Percentiles rank a stretch among this genome's conserved stretches.
Evolutionary conservation across 2,113 vertebrate genomes (phyloP).

Genomic region (Cavia porcellus): DNA sequence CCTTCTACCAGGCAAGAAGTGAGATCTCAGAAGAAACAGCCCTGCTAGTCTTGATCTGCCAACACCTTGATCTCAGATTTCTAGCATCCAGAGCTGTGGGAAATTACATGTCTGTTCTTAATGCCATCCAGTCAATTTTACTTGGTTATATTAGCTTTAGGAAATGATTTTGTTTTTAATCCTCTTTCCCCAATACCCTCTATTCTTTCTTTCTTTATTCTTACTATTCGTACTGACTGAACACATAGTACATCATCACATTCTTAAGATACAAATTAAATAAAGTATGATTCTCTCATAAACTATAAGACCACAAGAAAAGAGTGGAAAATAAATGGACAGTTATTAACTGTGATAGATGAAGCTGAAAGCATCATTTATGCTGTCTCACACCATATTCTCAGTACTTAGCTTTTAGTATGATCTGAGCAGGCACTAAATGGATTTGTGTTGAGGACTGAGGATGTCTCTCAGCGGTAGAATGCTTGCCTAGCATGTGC

Average conservation of each 20-base stretch:
- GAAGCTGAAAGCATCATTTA: background rate
- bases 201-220: background rate
- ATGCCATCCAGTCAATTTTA: background rate
- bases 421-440: no score
- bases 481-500: no score
- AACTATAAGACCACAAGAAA: background rate
- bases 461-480: no score
- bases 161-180: background rate
- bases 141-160: background rate
- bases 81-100: no score
- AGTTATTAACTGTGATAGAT: background rate
- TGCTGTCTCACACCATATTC: background rate
- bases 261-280: background rate
- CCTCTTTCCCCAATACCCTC: background rate
- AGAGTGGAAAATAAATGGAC: background rate
- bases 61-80: background rate
- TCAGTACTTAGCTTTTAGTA: background rate
- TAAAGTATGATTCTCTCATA: background rate
- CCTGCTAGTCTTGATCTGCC: background rate
- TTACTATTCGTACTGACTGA: background rate
- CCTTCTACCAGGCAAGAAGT: background rate
- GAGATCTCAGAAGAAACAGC: background rate
- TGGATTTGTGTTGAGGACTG: background rate
- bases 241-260: background rate
- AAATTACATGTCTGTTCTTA: background rate